Base-by-base conservation (phyloP, 2,888 invertebrate species). In the Parnassius glacialis region DNA sequence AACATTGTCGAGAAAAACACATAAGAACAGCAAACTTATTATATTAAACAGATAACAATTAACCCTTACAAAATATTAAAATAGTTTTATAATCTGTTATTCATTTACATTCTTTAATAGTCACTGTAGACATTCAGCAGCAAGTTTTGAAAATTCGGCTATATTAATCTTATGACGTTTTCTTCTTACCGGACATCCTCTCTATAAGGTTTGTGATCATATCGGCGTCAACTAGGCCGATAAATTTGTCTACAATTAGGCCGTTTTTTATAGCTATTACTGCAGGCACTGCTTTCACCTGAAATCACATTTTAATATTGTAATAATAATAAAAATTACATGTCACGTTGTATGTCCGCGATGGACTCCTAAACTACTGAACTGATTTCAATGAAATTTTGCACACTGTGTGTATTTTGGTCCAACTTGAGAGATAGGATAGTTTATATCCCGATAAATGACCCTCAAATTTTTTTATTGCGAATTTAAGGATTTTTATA, bases 231-330 rank as follows among this genome's bases (percentile, higher is more conserved):
- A 96, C 96, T n/a, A 97, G 83, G 0, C 97, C 97, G 68, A 97
- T 96, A 80, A 97, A 97, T 82, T 97, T 97, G 83, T 97, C 96
- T 16, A 96, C 95, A 57, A 97, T 95, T 34, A 96, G 92, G 2
- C 97, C 97, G 78, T 96, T 95, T 60, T 94, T 94, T 58, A 97
- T 95, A 10, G 96, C 97, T 79, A 97, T 93, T 10, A 96, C 94
- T 1, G 95, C 95, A 41, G 96, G 96, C 0, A 96, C 96, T 43
- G 96, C 96, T 85, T 96, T 96, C 0, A 96, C 96, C 91, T 91
- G 80, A 20, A 57, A 65, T 43, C 48, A 50, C 44, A 77, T 12
- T n/a, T n/a, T 12, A 3, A 47, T n/a, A 5, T n/a, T n/a, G 7
- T n/a, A 1, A 45, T 12, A 12, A 45, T n/a, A 1, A 45, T 12